Base-by-base conservation (phyloP, 2,797 vertebrate genomes). In the Xiphophorus birchmanni region DNA sequence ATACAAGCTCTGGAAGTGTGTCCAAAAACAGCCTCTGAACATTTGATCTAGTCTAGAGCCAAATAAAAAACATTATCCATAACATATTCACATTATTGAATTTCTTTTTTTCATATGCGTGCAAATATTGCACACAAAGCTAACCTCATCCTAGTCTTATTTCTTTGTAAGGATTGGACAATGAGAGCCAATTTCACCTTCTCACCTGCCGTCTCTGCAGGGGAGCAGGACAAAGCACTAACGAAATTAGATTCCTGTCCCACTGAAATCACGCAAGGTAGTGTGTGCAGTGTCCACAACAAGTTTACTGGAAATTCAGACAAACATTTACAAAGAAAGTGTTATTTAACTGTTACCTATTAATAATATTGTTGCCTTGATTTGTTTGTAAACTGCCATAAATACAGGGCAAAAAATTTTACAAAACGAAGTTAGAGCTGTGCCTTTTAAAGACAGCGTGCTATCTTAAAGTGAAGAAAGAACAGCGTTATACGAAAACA, bases 171-270 rank as follows among this genome's bases (percentile, higher is more conserved):
- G 26, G 75, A 32, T 12, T 65, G 0, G 77, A 56, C 50, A 63
- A 74, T 48, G 40, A 47, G 37, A 71, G 42, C 4, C 71, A 37
- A 81, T 26, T 72, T 72, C 69, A 12, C 37, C 8, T 69, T 26
- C 58, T 32, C 56, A 47, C 26, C 52, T 77, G 50, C 29, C 75
- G 65, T 69, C 72, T 79, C 78, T 3, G 10, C 42, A 72, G 40
- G 23, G 10, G 42, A 42, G 45, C 10, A 23, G 56, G 26, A 80
- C 63, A 72, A 26, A 74, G 35, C 13, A 29, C 44, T 4, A 5
- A 21, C 52, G 18, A 78, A 73, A 81, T 63, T 26, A 10, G 9
- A 82, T 60, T 76, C 29, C 6, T 67, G 40, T 72, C 48, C 35
- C 74, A 37, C 60, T 83, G 48, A 77, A 45, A 80, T 74, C 73